phyloP scores from a whole-genome alignment of 2,113 vertebrate species.

The Empidonax traillii region DNA sequence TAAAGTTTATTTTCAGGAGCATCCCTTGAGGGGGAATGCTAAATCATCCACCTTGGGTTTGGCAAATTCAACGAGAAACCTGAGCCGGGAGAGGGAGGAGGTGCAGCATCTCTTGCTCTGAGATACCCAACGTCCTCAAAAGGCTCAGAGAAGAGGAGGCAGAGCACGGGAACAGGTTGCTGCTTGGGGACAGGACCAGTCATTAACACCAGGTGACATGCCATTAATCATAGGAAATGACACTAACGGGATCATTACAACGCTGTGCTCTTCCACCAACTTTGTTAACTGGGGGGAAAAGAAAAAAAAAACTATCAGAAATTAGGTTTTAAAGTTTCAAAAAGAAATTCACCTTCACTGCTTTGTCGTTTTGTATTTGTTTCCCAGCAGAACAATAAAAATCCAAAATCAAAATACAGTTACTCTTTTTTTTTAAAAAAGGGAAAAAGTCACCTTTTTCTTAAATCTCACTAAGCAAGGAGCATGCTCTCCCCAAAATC shows the following conservation, averaged over 20 bases:
- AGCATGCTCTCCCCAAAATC: not conserved
- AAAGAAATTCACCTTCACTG: not conserved
- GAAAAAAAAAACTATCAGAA: not conserved
- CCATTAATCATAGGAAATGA: conserved; percentile 18
- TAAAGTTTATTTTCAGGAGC: conserved; percentile 1
- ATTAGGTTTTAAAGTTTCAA: not conserved
- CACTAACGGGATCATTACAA: not conserved
- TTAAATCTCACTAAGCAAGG: not conserved
- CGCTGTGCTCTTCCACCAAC: not conserved
- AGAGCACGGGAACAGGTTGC: not conserved
- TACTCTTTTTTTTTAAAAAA: not conserved
- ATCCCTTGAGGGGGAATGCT: not conserved
- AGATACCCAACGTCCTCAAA: not conserved
- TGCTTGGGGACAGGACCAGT: not conserved
- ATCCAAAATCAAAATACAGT: not conserved
- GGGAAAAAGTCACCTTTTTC: not conserved
- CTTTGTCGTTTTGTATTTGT: not conserved
- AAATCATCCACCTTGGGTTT: not conserved
- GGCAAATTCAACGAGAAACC: not conserved
- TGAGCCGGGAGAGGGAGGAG: not conserved
- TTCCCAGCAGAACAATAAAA: not conserved
- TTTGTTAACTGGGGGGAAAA: not conserved
- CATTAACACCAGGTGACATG: not conserved
- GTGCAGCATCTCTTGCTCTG: not conserved
- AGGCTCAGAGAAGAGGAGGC: not conserved